phyloP scores from a whole-genome alignment of 2,113 vertebrate species.

The Sinocyclocheilus anshuiensis region DNA sequence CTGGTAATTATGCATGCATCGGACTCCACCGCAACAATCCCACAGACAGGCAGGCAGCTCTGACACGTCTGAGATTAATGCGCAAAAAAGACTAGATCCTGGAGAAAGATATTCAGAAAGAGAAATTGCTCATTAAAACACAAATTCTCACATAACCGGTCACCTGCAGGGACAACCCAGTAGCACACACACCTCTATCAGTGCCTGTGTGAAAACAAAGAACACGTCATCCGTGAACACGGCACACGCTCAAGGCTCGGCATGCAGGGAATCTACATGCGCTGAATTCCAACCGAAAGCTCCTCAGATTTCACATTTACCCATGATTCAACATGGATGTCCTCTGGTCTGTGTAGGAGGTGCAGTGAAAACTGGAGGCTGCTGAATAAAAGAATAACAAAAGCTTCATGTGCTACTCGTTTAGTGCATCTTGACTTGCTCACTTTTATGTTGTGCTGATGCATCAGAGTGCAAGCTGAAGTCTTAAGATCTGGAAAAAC shows the following conservation, averaged over 20 bases:
- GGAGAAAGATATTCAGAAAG: neutral
- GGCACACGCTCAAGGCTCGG: no score
- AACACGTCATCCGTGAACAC: no score
- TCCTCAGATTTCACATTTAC: neutral
- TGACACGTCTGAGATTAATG: neutral
- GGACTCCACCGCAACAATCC: neutral
- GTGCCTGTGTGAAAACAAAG: no score
- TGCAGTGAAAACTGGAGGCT: conserved; percentile 6
- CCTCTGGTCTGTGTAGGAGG: neutral
- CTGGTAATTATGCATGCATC: neutral
- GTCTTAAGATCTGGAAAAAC: conserved; percentile 11
- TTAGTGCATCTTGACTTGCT: neutral
- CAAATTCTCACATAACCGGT: neutral
- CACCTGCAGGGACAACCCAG: neutral
- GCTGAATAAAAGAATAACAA: conserved; percentile 15
- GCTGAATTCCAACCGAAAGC: neutral
- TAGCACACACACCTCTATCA: no score
- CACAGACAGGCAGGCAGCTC: neutral
- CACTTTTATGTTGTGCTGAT: neutral
- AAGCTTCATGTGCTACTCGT: neutral
- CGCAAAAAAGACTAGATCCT: conserved; percentile 5
- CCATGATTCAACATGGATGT: neutral
- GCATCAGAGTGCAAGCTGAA: neutral
- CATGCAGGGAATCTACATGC: neutral
- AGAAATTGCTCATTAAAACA: neutral